phyloP scores from a whole-genome alignment of 1,140 invertebrate species.

The Phymorhynchus buccinoides region DNA sequence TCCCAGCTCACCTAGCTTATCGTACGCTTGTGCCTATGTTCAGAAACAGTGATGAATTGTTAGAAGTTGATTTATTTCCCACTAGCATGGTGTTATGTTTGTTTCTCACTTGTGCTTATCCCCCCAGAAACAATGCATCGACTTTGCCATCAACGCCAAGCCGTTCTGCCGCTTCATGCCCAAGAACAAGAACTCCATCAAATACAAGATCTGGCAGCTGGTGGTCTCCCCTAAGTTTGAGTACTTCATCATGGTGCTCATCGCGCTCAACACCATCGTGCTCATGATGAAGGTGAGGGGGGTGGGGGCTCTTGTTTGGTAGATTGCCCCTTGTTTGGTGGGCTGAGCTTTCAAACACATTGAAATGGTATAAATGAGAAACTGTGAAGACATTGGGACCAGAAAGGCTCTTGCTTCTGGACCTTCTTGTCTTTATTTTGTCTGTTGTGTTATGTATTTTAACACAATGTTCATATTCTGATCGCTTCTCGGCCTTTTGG shows the following conservation, averaged over 20 bases:
- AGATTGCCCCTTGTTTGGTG: too few species aligned
- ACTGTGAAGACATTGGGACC: too few species aligned
- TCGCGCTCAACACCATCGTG: slow-evolving; percentile 98
- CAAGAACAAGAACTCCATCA: slow-evolving; percentile 95
- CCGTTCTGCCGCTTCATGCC: slow-evolving; percentile 99
- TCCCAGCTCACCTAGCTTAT: too few species aligned
- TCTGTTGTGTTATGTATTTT: too few species aligned
- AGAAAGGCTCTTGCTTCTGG: too few species aligned
- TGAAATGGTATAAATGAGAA: too few species aligned
- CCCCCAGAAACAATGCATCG: slow-evolving; percentile 99
- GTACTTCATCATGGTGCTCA: slow-evolving; percentile 99
- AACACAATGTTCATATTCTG: too few species aligned
- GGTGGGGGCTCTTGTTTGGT: too few species aligned
- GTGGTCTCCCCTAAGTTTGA: slow-evolving; percentile 99
- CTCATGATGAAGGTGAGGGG: slow-evolving; percentile 93
- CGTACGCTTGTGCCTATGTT: too few species aligned
- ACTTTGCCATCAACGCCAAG: slow-evolving; percentile 98
- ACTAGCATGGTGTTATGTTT: not conserved
- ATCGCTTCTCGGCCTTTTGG: too few species aligned
- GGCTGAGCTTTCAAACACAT: too few species aligned
- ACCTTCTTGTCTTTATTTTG: too few species aligned
- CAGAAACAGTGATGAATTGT: not conserved
- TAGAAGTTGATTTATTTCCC: not conserved
- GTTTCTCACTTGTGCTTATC: not conserved
- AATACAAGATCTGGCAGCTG: slow-evolving; percentile 96